Evolutionary conservation across 2,797 vertebrate species (phyloP).

Genomic region (Tolypeutes matacus): DNA sequence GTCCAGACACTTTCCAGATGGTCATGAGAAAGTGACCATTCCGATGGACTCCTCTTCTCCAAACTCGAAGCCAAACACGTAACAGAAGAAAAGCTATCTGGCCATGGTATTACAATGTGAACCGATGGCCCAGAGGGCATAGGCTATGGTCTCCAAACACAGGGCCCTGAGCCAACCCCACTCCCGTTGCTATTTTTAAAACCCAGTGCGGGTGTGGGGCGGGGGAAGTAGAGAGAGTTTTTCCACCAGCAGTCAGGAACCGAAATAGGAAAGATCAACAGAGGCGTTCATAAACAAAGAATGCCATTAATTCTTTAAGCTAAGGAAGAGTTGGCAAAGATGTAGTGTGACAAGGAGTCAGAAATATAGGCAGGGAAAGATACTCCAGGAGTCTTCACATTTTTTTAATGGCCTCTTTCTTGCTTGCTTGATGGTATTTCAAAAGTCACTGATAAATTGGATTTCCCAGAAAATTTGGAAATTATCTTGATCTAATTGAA

Average conservation of each 20-base stretch:
- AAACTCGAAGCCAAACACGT: conserved; percentile 29
- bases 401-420: neutral
- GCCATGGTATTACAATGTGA: conserved; percentile 24
- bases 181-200: conserved; percentile 72
- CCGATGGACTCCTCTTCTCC: neutral
- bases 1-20: conserved; percentile 37
- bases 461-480: conserved; percentile 76
- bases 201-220: conserved; percentile 10
- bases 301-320: conserved; percentile 80
- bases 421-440: conserved; percentile 60
- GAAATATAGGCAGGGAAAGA: neutral
- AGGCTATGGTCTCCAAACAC: conserved; percentile 53
- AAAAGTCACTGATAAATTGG: neutral
- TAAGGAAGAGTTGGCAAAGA: conserved; percentile 65
- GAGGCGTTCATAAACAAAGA: conserved; percentile 84
- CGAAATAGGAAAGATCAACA: conserved; percentile 78
- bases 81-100: neutral
- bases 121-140: conserved; percentile 65
- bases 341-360: neutral
- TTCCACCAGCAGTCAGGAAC: conserved; percentile 74
- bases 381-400: neutral
- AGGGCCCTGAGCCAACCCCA: conserved; percentile 48
- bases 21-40: conserved; percentile 59
- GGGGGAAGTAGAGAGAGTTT: conserved; percentile 57
- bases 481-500: conserved; percentile 23